Evolutionary conservation across 2,113 vertebrate species (phyloP).

Genomic region (Perca schrenkii): DNA sequence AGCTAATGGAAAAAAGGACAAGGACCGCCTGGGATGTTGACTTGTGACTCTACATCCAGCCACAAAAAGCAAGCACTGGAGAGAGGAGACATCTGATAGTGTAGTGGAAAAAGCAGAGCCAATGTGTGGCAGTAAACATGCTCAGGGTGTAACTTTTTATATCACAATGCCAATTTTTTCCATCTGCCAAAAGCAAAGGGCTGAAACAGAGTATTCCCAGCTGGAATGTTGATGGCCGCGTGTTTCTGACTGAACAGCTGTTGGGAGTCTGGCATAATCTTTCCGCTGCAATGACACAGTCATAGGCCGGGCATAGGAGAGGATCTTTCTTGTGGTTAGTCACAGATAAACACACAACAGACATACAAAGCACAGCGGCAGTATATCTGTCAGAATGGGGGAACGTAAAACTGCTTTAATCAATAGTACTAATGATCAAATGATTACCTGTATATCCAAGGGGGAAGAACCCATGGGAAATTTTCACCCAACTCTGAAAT

Average conservation of each 20-base stretch:
- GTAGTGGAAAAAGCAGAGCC: slow-evolving; percentile 32
- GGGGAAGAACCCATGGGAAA: background rate
- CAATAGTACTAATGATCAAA: background rate
- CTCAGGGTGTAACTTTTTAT: slow-evolving; percentile 26
- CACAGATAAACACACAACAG: background rate
- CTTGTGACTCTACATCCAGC: slow-evolving; percentile 56
- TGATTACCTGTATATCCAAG: background rate
- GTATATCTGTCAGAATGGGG: background rate
- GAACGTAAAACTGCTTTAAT: background rate
- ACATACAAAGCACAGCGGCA: background rate
- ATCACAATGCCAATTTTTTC: slow-evolving; percentile 57
- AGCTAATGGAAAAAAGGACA: slow-evolving; percentile 68
- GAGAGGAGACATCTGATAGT: slow-evolving; percentile 48
- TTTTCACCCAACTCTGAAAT: too few relatives aligned
- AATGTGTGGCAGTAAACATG: slow-evolving; percentile 31
- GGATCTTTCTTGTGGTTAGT: slow-evolving; percentile 21
- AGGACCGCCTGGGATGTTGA: slow-evolving; percentile 43
- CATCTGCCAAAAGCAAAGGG: slow-evolving; percentile 42
- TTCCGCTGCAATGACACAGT: slow-evolving; percentile 35
- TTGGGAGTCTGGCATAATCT: slow-evolving; percentile 29
- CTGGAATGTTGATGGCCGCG: slow-evolving; percentile 52
- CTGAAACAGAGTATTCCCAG: slow-evolving; percentile 47
- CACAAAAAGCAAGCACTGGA: slow-evolving; percentile 54
- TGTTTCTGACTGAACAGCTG: slow-evolving; percentile 62
- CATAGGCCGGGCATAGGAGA: background rate